These are phyloP conservation scores for Copidosoma floridanum DNA, from an alignment of 1,140 invertebrate genomes.

Conservation along the genomic window DNA sequence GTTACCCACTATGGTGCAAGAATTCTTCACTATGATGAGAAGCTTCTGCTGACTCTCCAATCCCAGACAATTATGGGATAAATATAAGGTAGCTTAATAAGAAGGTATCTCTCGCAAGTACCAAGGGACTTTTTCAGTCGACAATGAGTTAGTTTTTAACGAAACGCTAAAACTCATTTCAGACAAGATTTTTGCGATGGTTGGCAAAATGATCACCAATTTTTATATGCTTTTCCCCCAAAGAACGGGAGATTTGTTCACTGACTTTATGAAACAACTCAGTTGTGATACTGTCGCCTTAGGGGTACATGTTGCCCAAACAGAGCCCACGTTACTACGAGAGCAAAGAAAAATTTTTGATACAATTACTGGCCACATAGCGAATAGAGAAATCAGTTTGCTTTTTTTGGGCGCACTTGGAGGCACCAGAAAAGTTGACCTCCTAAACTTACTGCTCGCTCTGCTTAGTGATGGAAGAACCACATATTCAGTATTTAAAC, in stretches of 20 bases:
- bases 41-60: neutral
- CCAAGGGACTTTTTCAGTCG: neutral
- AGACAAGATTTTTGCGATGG: neutral
- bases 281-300: slow-evolving; percentile 1
- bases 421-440: slow-evolving; percentile 44
- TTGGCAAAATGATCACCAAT: neutral
- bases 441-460: slow-evolving; percentile 25
- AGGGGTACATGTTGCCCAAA: slow-evolving; percentile 14
- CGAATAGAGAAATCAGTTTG: slow-evolving; percentile 13
- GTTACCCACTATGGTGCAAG: neutral
- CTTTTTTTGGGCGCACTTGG: slow-evolving; percentile 42
- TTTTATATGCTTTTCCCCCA: neutral
- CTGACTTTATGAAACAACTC: neutral
- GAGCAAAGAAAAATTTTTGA: slow-evolving; percentile 7
- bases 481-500: too few relatives aligned
- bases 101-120: slow-evolving; percentile 10
- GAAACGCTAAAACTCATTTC: neutral
- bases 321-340: slow-evolving; percentile 20
- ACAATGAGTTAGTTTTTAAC: neutral
- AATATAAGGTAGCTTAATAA: slow-evolving; percentile 3
- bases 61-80: slow-evolving; percentile 12
- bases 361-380: slow-evolving; percentile 4
- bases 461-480: slow-evolving; percentile 52
- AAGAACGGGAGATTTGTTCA: neutral
- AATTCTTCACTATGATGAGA: slow-evolving; percentile 24